phyloP scores from a whole-genome alignment of 2,888 invertebrate species.

The Epirrita christyi region DNA sequence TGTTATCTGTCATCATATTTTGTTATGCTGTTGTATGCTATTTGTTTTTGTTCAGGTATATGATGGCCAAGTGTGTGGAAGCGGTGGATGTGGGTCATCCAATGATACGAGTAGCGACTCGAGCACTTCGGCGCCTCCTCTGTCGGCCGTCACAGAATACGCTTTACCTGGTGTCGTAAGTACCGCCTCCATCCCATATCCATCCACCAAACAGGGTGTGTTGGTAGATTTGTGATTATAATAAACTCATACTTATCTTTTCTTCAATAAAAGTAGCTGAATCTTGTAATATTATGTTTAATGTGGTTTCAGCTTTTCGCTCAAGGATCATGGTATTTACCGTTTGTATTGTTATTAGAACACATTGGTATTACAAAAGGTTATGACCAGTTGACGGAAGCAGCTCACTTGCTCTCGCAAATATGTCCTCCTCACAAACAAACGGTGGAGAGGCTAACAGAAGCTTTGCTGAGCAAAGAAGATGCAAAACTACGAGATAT shows the following conservation, averaged over 20 bases:
- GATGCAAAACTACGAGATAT: conserved; percentile 73
- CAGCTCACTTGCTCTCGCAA: conserved; percentile 91
- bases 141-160: conserved; percentile 95
- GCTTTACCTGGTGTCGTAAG: conserved; percentile 95
- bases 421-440: conserved; percentile 91
- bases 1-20: too few relatives aligned
- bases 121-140: conserved; percentile 96
- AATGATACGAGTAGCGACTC: conserved; percentile 97
- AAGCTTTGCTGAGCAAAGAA: conserved; percentile 73
- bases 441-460: conserved; percentile 81
- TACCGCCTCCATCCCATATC: conserved; percentile 36
- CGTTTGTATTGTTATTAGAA: conserved; percentile 94
- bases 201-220: too few relatives aligned
- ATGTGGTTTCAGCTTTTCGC: conserved; percentile 88
- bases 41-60: conserved; percentile 58
- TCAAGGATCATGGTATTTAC: conserved; percentile 90
- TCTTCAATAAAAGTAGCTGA: too few relatives aligned
- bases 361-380: conserved; percentile 94
- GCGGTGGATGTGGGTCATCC: conserved; percentile 79
- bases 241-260: too few relatives aligned
- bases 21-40: too few relatives aligned
- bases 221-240: too few relatives aligned
- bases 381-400: conserved; percentile 92
- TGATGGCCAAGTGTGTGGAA: conserved; percentile 78
- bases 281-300: too few relatives aligned